Percentiles rank a stretch among this genome's conserved stretches.
These are phyloP conservation scores for Hiodon tergisus DNA, from an alignment of 2,113 vertebrate species.

Conservation along the genomic window DNA sequence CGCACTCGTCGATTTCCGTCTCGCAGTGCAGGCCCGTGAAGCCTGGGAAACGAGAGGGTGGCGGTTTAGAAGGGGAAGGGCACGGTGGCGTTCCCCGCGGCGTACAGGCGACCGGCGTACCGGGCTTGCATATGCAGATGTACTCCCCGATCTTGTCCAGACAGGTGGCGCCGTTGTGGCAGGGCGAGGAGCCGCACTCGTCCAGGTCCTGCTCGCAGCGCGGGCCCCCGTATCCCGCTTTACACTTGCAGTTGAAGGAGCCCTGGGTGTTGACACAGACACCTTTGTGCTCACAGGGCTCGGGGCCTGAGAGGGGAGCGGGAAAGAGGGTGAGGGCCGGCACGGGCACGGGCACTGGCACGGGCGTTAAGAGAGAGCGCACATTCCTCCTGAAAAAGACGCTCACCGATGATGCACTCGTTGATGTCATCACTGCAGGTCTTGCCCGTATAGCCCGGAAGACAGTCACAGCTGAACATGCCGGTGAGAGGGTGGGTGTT, in stretches of 20 bases:
- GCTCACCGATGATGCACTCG: constrained; percentile 75
- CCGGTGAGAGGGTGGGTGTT: constrained; percentile 76
- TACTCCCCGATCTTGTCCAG: constrained; percentile 76
- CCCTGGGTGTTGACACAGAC: constrained; percentile 76
- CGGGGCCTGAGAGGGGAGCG: constrained; percentile 31
- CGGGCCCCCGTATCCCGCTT: constrained; percentile 63
- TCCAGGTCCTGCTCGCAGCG: constrained; percentile 78
- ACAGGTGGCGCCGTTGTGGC: constrained; percentile 78
- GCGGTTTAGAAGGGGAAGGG: neutral
- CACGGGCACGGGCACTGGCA: neutral
- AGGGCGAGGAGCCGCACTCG: constrained; percentile 72
- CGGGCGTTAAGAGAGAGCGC: neutral
- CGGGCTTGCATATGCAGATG: constrained; percentile 79
- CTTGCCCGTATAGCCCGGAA: constrained; percentile 65
- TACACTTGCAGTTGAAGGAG: constrained; percentile 74
- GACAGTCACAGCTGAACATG: constrained; percentile 77
- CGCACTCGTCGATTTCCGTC: constrained; percentile 70
- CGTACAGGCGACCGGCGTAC: constrained; percentile 36
- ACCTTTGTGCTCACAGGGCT: constrained; percentile 78
- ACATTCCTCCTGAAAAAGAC: neutral
- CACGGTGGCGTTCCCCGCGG: neutral
- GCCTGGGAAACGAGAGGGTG: constrained; percentile 50
- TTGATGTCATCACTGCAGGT: constrained; percentile 73
- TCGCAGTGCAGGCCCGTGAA: constrained; percentile 76
- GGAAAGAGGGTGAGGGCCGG: neutral